phyloP scores from a whole-genome alignment of 92 coral and sea anemone genomes.

The Bergia sp. region DNA sequence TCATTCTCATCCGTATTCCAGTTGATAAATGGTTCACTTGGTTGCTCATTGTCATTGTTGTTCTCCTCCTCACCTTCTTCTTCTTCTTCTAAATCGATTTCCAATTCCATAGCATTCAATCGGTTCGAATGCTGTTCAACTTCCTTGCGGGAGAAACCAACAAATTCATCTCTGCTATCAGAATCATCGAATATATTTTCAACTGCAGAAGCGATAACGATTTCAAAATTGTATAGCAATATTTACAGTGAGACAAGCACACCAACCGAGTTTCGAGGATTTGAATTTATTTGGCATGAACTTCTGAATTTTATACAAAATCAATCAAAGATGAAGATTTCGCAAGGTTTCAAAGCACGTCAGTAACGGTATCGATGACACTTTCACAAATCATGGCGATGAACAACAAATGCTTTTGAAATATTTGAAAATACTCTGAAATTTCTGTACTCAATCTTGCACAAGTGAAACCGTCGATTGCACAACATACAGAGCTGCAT shows the following conservation, averaged over 20 bases:
- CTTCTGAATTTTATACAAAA: slow-evolving; percentile 27
- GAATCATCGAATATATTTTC: slow-evolving; percentile 28
- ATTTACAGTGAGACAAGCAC: slow-evolving; percentile 8
- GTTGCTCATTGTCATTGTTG: background rate
- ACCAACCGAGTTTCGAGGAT: slow-evolving; percentile 16
- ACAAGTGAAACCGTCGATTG: background rate
- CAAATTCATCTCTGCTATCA: slow-evolving; percentile 6
- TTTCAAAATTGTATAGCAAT: slow-evolving; percentile 18
- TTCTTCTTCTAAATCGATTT: background rate
- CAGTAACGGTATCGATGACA: slow-evolving; percentile 3
- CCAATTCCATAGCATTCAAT: background rate
- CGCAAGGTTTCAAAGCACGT: slow-evolving; percentile 14
- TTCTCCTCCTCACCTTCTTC: background rate
- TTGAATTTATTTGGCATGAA: slow-evolving; percentile 31
- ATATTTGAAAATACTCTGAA: slow-evolving; percentile 8
- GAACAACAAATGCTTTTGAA: slow-evolving; percentile 1
- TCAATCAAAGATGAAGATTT: background rate
- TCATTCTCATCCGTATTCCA: slow-evolving; percentile 22
- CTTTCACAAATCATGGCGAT: slow-evolving; percentile 18
- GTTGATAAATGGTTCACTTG: slow-evolving; percentile 5
- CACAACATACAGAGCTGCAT: background rate
- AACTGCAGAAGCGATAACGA: slow-evolving; percentile 20
- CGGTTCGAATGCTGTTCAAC: background rate
- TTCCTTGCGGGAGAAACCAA: slow-evolving; percentile 10
- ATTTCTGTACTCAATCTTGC: background rate